phyloP scores from a whole-genome alignment of 2,888 invertebrate genomes.

The Harpagoxenus sublaevis region DNA sequence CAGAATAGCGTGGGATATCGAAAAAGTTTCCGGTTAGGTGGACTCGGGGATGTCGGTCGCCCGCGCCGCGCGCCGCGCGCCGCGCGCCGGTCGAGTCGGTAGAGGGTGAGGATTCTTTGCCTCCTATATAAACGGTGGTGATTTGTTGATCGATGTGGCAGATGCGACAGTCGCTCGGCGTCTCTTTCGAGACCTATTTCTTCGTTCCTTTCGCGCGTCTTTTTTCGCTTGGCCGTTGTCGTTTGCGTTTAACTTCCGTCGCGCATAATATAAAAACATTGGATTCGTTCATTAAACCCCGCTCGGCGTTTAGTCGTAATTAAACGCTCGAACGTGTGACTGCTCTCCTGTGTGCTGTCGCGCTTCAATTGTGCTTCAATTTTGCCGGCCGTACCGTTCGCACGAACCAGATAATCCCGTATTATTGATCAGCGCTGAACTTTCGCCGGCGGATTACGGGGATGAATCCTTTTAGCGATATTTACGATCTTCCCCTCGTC shows the following conservation, averaged over 20 bases:
- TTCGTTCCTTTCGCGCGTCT: background rate
- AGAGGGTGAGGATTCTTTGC: background rate
- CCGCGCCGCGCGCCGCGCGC: too few species aligned
- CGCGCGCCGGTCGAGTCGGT: background rate
- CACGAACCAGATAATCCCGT: slow-evolving; percentile 57
- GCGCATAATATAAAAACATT: slow-evolving; percentile 48
- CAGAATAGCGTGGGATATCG: slow-evolving; percentile 18
- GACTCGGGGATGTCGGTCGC: background rate
- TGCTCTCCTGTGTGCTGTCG: background rate
- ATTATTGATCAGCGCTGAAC: slow-evolving; percentile 59
- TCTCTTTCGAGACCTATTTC: slow-evolving; percentile 50
- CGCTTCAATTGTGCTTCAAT: slow-evolving; percentile 19
- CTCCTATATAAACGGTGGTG: slow-evolving; percentile 64
- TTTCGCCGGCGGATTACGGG: slow-evolving; percentile 40
- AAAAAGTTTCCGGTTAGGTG: slow-evolving; percentile 27
- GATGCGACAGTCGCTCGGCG: slow-evolving; percentile 67
- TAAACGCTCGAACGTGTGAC: slow-evolving; percentile 57
- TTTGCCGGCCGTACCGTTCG: slow-evolving; percentile 25
- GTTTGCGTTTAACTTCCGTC: background rate
- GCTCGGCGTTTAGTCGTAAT: slow-evolving; percentile 65
- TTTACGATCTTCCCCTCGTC: slow-evolving; percentile 21
- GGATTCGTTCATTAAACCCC: slow-evolving; percentile 60
- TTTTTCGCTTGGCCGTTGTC: background rate
- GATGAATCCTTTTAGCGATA: slow-evolving; percentile 52
- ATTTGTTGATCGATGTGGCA: slow-evolving; percentile 80